Evolutionary conservation across 2,888 invertebrate genomes (phyloP), one percentile per base, ranked within the genome.

Genomic region (Clunio marinus): DNA sequence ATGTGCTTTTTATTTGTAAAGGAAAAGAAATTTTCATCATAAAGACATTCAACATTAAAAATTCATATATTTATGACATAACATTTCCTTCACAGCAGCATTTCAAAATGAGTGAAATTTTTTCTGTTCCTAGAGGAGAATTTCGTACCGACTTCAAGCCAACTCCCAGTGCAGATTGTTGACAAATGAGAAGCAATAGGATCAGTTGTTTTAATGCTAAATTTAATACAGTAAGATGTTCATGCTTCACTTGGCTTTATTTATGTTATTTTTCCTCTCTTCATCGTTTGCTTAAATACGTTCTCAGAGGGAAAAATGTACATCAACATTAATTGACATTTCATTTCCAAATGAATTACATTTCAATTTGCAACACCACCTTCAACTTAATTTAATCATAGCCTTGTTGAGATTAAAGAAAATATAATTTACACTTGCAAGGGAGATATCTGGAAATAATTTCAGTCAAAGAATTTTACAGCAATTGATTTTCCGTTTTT

Each of bases 1-100:
- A n/a, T 60, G 60, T 60, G 32, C 60, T 41, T 60, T 32, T 60
- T 60, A 58, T 60, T 37, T 60, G 60, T 32, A 46, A 20, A 22
- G 17, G 55, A 57, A 32, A 59, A 32, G 59, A 28, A 59, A 41
- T 37, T 37, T 60, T 60, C 60, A 60, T 60, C 37, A 37, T 60
- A 35, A 60, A 60, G 37, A 60, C 24, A 60, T 60, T 60, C 60
- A 37, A 37, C 60, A 60, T 60, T 35, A 60, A 60, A 60, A 60
- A 60, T 60, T 60, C 60, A 60, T 60, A 41, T 35, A 41, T 24
- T 59, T 41, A 60, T 60, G 60, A 60, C 60, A 37, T 27, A 28
- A 25, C 57, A 41, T 41, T 15, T 8, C 20, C 20, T 22, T 51
- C 17, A 4, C 51, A 17, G 17, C 7, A 51, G 17, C 17, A 8